Conservation (phyloP, 2,888 invertebrate species). For the Erynnis tages region DNA sequence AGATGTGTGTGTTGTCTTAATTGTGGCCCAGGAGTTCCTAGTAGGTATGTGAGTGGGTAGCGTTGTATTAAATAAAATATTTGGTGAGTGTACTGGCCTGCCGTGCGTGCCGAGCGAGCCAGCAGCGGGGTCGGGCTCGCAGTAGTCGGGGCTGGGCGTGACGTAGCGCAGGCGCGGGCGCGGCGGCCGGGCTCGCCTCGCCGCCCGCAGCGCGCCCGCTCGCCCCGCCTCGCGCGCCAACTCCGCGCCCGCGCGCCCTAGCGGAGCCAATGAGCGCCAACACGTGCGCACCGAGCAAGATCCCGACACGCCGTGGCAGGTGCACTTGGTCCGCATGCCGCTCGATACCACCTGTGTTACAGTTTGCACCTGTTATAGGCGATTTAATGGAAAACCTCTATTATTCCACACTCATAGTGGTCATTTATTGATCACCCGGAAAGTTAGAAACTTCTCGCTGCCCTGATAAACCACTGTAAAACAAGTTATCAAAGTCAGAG, state of each 20-base stretch:
- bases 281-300: constrained; percentile 92
- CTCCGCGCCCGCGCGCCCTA: constrained; percentile 82
- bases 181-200: constrained; percentile 60
- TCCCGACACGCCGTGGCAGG: constrained; percentile 92
- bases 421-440: no score
- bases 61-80: no score
- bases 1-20: no score
- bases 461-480: no score
- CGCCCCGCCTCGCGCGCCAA: constrained; percentile 65
- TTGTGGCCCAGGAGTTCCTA: no score
- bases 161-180: constrained; percentile 86
- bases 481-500: no score
- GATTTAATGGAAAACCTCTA: no score
- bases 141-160: constrained; percentile 92
- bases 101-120: constrained; percentile 90
- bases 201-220: constrained; percentile 66
- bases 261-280: constrained; percentile 87
- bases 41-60: no score
- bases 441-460: no score
- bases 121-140: constrained; percentile 85
- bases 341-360: constrained; percentile 81
- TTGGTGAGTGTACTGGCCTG: constrained; percentile 81
- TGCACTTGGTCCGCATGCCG: constrained; percentile 84
- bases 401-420: no score
- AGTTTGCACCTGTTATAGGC: no score